phyloP scores from a whole-genome alignment of 2,113 vertebrate species.

The Sander lucioperca region DNA sequence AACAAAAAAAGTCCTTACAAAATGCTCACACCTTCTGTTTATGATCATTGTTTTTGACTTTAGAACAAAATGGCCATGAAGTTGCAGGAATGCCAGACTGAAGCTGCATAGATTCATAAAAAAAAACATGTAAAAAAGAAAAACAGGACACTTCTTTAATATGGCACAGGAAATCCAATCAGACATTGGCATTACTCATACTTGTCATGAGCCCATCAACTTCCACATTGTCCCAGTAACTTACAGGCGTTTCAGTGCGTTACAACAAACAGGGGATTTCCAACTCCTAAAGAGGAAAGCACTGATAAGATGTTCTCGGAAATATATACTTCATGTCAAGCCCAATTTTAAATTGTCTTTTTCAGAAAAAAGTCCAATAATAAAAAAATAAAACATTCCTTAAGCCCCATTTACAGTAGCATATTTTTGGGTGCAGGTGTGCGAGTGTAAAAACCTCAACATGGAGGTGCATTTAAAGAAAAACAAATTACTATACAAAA shows the following conservation, averaged over 20 bases:
- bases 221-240: constrained; percentile 53
- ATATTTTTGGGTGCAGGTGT: constrained; percentile 56
- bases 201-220: constrained; percentile 53
- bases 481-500: constrained; percentile 61
- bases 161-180: constrained; percentile 66
- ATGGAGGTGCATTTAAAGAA: constrained; percentile 58
- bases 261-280: constrained; percentile 52
- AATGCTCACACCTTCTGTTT: constrained; percentile 69
- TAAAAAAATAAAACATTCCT: constrained; percentile 43
- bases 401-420: constrained; percentile 54
- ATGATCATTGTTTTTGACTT: constrained; percentile 57
- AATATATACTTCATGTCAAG: constrained; percentile 30
- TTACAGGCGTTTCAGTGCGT: constrained; percentile 49
- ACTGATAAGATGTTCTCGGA: constrained; percentile 35
- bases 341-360: constrained; percentile 58
- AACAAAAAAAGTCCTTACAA: constrained; percentile 76
- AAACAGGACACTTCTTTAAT: constrained; percentile 46
- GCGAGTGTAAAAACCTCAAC: constrained; percentile 67
- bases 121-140: constrained; percentile 10
- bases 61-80: constrained; percentile 65
- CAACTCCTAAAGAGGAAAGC: constrained; percentile 55
- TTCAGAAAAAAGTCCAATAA: constrained; percentile 42
- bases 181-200: constrained; percentile 66
- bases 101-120: constrained; percentile 83
- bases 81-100: constrained; percentile 73